Evolutionary conservation across 2,797 vertebrate species (phyloP).

Genomic region (Echiichthys vipera): DNA sequence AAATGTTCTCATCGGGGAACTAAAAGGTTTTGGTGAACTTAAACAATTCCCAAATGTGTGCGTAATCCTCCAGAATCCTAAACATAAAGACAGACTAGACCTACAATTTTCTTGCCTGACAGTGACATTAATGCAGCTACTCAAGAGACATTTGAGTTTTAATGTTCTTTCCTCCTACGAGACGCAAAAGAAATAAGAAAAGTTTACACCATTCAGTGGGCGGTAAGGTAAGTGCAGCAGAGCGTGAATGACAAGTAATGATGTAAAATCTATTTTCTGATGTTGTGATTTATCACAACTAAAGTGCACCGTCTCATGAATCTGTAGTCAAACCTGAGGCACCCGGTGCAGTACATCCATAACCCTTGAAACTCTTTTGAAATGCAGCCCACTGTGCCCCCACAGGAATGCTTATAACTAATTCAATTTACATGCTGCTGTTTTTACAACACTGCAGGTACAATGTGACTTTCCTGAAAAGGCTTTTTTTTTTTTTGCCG

Average conservation of each 20-base stretch:
- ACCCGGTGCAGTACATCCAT: slow-evolving; percentile 30
- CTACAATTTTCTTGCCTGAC: slow-evolving; percentile 1
- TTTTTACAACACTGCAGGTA: slow-evolving; percentile 79
- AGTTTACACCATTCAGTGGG: slow-evolving; percentile 41
- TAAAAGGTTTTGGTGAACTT: slow-evolving; percentile 11
- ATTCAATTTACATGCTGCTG: slow-evolving; percentile 76
- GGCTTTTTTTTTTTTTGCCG: slow-evolving; percentile 35
- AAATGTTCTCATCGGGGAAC: not conserved
- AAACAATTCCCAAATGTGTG: not conserved
- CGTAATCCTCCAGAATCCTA: slow-evolving; percentile 6
- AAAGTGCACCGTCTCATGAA: slow-evolving; percentile 28
- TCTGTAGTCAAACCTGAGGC: slow-evolving; percentile 28
- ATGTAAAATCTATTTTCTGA: slow-evolving; percentile 55
- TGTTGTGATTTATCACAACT: slow-evolving; percentile 42
- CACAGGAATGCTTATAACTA: slow-evolving; percentile 68
- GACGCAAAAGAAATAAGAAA: slow-evolving; percentile 19
- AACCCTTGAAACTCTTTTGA: slow-evolving; percentile 43
- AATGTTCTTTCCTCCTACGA: slow-evolving; percentile 23
- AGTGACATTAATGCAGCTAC: not conserved
- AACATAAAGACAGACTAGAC: slow-evolving; percentile 1
- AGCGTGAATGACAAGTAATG: slow-evolving; percentile 44
- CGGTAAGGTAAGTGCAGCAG: slow-evolving; percentile 23
- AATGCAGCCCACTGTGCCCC: slow-evolving; percentile 58
- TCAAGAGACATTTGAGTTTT: slow-evolving; percentile 11
- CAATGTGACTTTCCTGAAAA: slow-evolving; percentile 74